phyloP scores from a whole-genome alignment of 2,888 invertebrate species.

The Polydrusus tereticollis region DNA sequence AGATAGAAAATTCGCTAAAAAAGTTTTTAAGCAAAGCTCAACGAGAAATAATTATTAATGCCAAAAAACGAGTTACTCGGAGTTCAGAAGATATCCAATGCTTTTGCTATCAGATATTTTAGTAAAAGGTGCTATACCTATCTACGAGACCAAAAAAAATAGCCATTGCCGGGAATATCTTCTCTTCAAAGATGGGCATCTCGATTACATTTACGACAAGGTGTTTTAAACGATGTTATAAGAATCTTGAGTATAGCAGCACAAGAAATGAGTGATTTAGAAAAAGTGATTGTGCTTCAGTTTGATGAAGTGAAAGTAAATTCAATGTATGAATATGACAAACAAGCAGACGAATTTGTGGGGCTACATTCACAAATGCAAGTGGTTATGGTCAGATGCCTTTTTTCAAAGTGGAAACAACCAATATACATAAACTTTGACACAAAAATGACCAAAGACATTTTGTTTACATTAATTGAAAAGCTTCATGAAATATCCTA shows the following conservation, averaged over 20 bases:
- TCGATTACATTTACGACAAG: constrained; percentile 45
- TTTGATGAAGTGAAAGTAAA: constrained; percentile 48
- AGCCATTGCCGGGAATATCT: constrained; percentile 51
- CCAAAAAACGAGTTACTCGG: constrained; percentile 37
- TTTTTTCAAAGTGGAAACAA: constrained; percentile 53
- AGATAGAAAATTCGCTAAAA: not conserved
- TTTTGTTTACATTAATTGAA: constrained; percentile 51
- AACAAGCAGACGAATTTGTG: constrained; percentile 21
- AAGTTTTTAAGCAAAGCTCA: constrained; percentile 1
- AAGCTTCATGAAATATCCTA: constrained; percentile 50
- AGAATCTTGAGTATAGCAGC: constrained; percentile 27
- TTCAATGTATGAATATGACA: constrained; percentile 37
- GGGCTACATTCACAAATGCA: constrained; percentile 53
- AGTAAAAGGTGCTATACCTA: constrained; percentile 49
- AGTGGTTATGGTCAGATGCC: constrained; percentile 47
- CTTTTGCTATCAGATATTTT: constrained; percentile 51
- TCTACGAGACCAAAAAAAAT: constrained; percentile 46
- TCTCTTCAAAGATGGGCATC: constrained; percentile 52
- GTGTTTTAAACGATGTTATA: constrained; percentile 40
- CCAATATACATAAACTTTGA: constrained; percentile 56
- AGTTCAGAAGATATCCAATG: constrained; percentile 43
- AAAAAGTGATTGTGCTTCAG: constrained; percentile 35
- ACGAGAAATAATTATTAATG: constrained; percentile 28
- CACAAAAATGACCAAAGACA: constrained; percentile 54
- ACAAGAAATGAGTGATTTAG: constrained; percentile 35